Percentiles rank a stretch among this genome's conserved stretches.
These are phyloP conservation scores for Barnardius zonarius DNA, from an alignment of 2,113 vertebrate genomes.

Conservation along the genomic window DNA sequence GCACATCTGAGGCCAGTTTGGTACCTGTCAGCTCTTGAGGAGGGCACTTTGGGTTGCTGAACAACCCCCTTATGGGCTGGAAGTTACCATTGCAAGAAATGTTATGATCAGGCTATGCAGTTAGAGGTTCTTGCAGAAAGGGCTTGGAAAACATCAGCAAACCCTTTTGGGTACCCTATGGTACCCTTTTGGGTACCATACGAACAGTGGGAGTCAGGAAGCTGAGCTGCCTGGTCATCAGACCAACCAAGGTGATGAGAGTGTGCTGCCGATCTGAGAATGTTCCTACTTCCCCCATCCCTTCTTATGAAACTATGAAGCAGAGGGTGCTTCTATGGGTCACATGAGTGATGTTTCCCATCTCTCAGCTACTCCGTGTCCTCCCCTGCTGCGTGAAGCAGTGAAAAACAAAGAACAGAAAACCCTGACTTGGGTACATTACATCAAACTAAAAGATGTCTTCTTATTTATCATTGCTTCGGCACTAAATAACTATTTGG, in stretches of 20 bases:
- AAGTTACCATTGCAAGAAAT: not conserved
- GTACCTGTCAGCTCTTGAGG: fast-evolving
- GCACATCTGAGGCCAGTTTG: not conserved
- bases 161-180: not conserved
- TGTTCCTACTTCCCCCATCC: not conserved
- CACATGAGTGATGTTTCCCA: not conserved
- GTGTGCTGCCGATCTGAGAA: not conserved
- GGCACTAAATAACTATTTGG: slow-evolving; percentile 44
- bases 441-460: not conserved
- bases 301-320: not conserved
- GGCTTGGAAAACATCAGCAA: not conserved
- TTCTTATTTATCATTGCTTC: not conserved
- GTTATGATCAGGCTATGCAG: not conserved
- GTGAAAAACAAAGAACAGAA: slow-evolving; percentile 15
- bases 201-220: not conserved
- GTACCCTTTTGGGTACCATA: too few species aligned
- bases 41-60: not conserved
- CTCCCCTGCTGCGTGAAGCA: not conserved
- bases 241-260: not conserved
- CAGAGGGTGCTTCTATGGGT: not conserved
- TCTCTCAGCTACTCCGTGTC: not conserved
- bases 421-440: not conserved
- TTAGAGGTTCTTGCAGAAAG: fast-evolving
- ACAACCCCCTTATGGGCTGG: not conserved
- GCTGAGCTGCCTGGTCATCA: not conserved